Base-by-base conservation (phyloP, 2,888 invertebrate genomes). In the Amphipoea oculea region DNA sequence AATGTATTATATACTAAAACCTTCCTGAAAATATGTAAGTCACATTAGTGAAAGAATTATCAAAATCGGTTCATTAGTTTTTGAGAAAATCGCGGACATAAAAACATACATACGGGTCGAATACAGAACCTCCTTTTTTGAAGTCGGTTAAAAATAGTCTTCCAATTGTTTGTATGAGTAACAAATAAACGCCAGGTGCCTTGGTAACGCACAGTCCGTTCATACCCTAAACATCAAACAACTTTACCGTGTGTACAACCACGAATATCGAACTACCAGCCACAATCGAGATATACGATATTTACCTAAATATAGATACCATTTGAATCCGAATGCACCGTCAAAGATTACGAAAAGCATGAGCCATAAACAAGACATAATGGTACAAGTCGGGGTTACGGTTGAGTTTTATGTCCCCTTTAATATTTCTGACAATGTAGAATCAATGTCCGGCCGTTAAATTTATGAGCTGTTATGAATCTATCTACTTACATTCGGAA, bases 291-390 rank as follows among this genome's bases (percentile, higher is more conserved):
- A 83, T 84, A 29, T 29, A 29, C 0, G 29, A 29, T 29, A 79
- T 81, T 81, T 85, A 89, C 81, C 88, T 63, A 77, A 83, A 85
- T 89, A 75, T 48, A 42, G 7, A 48, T 72, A 62, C 71, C 65
- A 65, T 45, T 81, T 75, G 70, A 82, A 79, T 79, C 17, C 65
- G 45, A 77, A 80, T 80, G 76, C 74, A 77, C 40, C 67, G 72
- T 80, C 77, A 81, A 73, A 78, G 79, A 79, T 78, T 78, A 60
- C 68, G 60, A 68, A 66, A 81, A 67, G 81, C 80, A 85, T 60
- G 75, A 77, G 60, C 77, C 79, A 69, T 89, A 86, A 89, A 87
- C 81, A 84, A 80, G 75, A 73, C 51, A 84, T 79, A 68, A 80
- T 81, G 54, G 60, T 65, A 71, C 73, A 63, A 78, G 70, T 6